phyloP scores from a whole-genome alignment of 2,797 vertebrate genomes.

The Pyrocephalus nanus region DNA sequence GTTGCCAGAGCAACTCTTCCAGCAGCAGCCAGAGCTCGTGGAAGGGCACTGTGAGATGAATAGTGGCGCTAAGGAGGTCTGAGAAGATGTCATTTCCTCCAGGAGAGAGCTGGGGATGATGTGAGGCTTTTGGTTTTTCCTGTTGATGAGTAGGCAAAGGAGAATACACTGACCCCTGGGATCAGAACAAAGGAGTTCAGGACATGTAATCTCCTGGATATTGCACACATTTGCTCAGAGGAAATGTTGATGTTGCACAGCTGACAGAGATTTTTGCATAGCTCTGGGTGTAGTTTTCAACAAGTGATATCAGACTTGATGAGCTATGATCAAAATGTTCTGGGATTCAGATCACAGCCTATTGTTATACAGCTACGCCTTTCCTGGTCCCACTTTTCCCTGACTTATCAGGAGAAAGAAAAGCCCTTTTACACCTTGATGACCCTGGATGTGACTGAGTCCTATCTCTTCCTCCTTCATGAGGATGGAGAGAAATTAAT shows the following conservation, averaged over 20 bases:
- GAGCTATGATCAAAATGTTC: background rate
- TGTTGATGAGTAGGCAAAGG: background rate
- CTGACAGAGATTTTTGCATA: background rate
- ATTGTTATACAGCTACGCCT: background rate
- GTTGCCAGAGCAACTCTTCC: background rate
- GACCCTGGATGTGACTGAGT: background rate
- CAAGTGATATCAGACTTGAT: background rate
- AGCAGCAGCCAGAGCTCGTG: background rate
- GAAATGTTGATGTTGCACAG: background rate
- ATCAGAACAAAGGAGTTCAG: background rate
- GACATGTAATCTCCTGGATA: background rate
- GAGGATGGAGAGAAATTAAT: background rate
- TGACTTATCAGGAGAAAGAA: background rate
- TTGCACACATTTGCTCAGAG: background rate
- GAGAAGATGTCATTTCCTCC: background rate
- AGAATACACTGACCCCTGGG: fast-evolving
- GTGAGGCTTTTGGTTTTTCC: background rate
- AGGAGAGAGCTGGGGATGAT: background rate
- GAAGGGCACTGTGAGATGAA: background rate
- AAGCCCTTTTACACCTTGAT: background rate
- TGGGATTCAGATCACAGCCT: background rate
- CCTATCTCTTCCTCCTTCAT: background rate
- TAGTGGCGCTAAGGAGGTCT: background rate
- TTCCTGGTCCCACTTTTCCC: background rate
- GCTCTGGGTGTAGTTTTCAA: background rate